A percentile compares a stretch with the other conserved stretches of the same genome.
phyloP scores from a whole-genome alignment of 1,140 invertebrate species.

The Heliconius himera region DNA sequence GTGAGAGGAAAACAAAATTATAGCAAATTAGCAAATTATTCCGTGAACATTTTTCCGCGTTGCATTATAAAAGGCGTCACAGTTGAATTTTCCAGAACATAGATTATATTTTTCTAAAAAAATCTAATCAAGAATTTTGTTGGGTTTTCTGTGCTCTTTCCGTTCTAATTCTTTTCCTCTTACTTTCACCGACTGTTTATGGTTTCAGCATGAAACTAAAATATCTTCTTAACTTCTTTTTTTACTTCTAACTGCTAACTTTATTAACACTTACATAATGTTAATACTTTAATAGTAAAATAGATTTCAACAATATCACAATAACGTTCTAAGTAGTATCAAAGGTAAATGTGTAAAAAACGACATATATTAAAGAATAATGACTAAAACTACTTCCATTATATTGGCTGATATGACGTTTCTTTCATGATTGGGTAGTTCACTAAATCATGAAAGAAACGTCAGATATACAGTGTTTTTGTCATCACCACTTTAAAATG shows the following conservation, averaged over 20 bases:
- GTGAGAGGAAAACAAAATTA: constrained; percentile 40
- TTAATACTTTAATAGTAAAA: not conserved
- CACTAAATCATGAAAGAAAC: too few species aligned
- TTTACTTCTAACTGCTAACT: not conserved
- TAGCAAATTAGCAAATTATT: constrained; percentile 38
- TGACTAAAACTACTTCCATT: too few species aligned
- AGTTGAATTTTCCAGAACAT: constrained; percentile 50
- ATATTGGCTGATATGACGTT: too few species aligned
- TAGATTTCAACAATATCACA: not conserved
- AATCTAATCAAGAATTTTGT: constrained; percentile 13
- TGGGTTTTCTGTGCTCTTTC: not conserved
- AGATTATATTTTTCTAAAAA: constrained; percentile 32
- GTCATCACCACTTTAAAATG: too few species aligned
- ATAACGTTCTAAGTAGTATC: too few species aligned
- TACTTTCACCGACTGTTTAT: not conserved
- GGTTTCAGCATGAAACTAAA: constrained; percentile 28
- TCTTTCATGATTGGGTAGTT: too few species aligned
- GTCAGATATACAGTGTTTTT: too few species aligned
- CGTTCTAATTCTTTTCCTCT: constrained; percentile 1
- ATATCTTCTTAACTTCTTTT: constrained; percentile 26
- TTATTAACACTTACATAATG: not conserved
- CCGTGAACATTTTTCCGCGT: constrained; percentile 32
- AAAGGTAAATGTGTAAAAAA: too few species aligned
- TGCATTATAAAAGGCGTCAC: constrained; percentile 53
- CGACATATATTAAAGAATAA: too few species aligned